Evolutionary conservation across 2,888 invertebrate genomes (phyloP).

Genomic region (Calliopum simillimum): DNA sequence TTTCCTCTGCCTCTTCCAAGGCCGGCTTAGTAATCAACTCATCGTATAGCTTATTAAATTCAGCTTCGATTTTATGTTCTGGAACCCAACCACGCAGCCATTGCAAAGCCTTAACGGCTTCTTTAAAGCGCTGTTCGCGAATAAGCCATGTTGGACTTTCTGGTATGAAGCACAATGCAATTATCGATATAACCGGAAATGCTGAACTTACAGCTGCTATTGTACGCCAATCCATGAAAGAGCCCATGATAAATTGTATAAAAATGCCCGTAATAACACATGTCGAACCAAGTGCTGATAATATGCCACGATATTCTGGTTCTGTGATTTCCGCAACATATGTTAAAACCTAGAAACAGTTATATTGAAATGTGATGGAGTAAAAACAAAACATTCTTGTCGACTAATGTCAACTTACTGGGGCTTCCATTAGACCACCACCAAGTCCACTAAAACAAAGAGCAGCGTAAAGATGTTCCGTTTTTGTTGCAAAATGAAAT

Average conservation of each 20-base stretch:
- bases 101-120: slow-evolving; percentile 77
- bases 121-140: slow-evolving; percentile 73
- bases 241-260: slow-evolving; percentile 80
- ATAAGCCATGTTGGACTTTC: slow-evolving; percentile 87
- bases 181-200: slow-evolving; percentile 74
- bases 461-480: slow-evolving; percentile 77
- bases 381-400: not conserved
- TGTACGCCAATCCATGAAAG: slow-evolving; percentile 77
- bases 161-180: slow-evolving; percentile 78
- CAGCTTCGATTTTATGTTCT: slow-evolving; percentile 71
- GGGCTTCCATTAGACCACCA: slow-evolving; percentile 84
- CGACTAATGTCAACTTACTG: slow-evolving; percentile 70
- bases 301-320: slow-evolving; percentile 78
- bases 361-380: not conserved
- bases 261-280: slow-evolving; percentile 82
- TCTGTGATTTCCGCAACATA: slow-evolving; percentile 88
- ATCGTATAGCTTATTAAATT: slow-evolving; percentile 64
- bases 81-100: slow-evolving; percentile 85
- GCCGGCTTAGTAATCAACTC: slow-evolving; percentile 60
- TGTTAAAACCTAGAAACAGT: slow-evolving; percentile 74
- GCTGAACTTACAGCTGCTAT: slow-evolving; percentile 77
- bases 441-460: slow-evolving; percentile 79
- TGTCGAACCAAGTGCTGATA: slow-evolving; percentile 79
- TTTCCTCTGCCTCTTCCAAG: slow-evolving; percentile 54
- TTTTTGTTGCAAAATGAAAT: slow-evolving; percentile 74